Base-by-base conservation (phyloP, 2,797 vertebrate genomes). In the Myotis vivesi region DNA sequence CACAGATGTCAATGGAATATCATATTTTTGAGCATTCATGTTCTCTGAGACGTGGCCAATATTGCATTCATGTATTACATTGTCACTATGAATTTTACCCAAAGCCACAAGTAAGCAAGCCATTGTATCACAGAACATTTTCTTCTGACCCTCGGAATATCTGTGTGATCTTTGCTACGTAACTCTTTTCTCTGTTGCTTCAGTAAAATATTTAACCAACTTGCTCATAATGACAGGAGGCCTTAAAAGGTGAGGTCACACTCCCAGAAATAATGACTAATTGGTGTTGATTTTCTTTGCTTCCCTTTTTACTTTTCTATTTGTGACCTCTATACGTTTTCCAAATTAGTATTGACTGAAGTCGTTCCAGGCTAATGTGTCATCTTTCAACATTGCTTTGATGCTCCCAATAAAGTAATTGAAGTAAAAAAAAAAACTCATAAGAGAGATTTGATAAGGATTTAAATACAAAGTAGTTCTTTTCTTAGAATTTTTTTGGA, bases 311-410 rank as follows among this genome's bases (percentile, higher is more conserved):
- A 51, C 36, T 44, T 90, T 94, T 91, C 38, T 49, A 36, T 59
- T 64, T 12, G 20, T 91, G 71, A 91, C 53, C 57, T 91, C 69
- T 87, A 2, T 72, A 94, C 57, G 7, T 87, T 76, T 81, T n/a
- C 57, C 79, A 92, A 62, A 91, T 94, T 91, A 91, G 5, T 44
- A 59, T 75, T 80, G 81, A 92, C 28, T 95, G 28, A 94, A 94
- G 66, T 79, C 33, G 87, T 89, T 95, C 89, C 36, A 64, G n/a
- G 19, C 46, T 87, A 72, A 83, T 89, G 41, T 36, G 4, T 64
- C 3, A 33, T 91, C 36, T 59, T 46, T 92, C 77, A 41, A 12
- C 2, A 53, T 64, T 49, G 46, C 19, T 91, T 53, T 84, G 53
- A 77, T 82, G 16, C 19, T 87, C n/a, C 11, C 92, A 87, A 83